Conservation (phyloP, 92 coral and sea anemone species). For the Meandrina meandrites region DNA sequence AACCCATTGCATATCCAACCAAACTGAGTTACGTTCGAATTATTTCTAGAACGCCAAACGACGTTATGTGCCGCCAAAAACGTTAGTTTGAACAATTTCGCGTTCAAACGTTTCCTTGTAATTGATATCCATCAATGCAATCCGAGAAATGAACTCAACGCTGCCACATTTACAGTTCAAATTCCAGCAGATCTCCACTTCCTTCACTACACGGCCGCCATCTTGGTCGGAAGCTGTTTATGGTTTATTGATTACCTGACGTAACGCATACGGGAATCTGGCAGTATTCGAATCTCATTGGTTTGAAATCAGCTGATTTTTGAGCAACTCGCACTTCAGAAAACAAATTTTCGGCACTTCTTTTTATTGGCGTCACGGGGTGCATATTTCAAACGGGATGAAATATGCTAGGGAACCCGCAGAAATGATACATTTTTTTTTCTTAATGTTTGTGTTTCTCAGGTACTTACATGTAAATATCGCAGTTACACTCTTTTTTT, state of each 20-base stretch:
- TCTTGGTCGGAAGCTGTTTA: slow-evolving; percentile 68
- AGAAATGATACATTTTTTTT: neutral
- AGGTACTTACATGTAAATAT: no score
- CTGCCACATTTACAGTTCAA: slow-evolving; percentile 24
- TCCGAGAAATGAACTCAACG: slow-evolving; percentile 30
- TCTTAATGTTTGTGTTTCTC: no score
- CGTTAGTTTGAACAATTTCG: neutral
- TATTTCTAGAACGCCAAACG: neutral
- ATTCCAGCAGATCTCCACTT: slow-evolving; percentile 38
- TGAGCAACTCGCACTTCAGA: no score
- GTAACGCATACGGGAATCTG: slow-evolving; percentile 68
- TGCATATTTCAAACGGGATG: neutral
- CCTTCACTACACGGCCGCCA: slow-evolving; percentile 71
- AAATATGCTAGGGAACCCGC: neutral
- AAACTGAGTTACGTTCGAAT: slow-evolving; percentile 28
- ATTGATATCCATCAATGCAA: slow-evolving; percentile 51
- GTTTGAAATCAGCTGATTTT: slow-evolving; percentile 71
- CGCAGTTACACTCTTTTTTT: no score
- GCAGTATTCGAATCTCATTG: slow-evolving; percentile 29
- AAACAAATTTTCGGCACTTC: neutral
- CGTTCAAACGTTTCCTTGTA: slow-evolving; percentile 43
- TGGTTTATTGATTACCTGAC: slow-evolving; percentile 75
- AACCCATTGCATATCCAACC: slow-evolving; percentile 37
- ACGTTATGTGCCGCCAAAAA: slow-evolving; percentile 10
- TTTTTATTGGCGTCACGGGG: neutral